These are phyloP conservation scores for Myrmophylax atrothorax DNA, from an alignment of 2,113 vertebrate species.

Conservation along the genomic window DNA sequence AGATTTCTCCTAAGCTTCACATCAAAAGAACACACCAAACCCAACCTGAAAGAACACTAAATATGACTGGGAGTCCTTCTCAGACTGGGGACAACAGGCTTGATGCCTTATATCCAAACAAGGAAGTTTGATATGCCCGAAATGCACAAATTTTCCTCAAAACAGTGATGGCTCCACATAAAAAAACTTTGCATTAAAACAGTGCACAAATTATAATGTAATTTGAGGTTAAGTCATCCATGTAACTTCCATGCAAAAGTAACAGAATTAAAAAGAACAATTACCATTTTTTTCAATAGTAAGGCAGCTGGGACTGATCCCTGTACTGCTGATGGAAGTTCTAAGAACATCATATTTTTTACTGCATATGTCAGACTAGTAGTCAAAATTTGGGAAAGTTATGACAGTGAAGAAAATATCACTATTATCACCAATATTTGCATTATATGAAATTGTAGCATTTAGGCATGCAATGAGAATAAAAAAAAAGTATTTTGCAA, in stretches of 20 bases:
- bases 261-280: background rate
- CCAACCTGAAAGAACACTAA: background rate
- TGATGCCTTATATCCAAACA: background rate
- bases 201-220: background rate
- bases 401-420: background rate
- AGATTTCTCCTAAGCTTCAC: background rate
- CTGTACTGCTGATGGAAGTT: background rate
- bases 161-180: background rate
- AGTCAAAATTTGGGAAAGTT: background rate
- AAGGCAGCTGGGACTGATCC: background rate
- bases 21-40: background rate
- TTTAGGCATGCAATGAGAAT: background rate
- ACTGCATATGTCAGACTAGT: background rate
- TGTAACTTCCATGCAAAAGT: background rate
- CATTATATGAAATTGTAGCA: background rate
- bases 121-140: background rate
- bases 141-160: background rate
- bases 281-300: background rate
- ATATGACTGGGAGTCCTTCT: accelerated
- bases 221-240: background rate
- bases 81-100: background rate
- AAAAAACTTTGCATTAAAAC: background rate
- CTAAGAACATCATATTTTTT: background rate
- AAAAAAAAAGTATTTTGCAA: background rate
- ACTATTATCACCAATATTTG: background rate